These are phyloP conservation scores for Nasonovia ribisnigri DNA, from an alignment of 2,888 invertebrate species.

Conservation along the genomic window DNA sequence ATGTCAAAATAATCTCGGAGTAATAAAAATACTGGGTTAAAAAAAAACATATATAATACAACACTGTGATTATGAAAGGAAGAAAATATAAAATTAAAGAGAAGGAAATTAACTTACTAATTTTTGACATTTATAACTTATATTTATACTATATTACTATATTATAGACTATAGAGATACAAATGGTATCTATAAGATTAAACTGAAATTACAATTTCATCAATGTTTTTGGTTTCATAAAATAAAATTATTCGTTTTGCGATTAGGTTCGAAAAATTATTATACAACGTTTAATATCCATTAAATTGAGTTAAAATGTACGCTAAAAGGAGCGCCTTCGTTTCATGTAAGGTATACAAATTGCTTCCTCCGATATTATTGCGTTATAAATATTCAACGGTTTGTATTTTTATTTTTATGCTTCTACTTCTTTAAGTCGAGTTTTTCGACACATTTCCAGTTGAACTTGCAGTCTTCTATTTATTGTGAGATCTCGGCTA, in stretches of 20 bases:
- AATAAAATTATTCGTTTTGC: not conserved
- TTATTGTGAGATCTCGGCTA: not conserved
- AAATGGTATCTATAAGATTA: too few relatives aligned
- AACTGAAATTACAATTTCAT: not conserved
- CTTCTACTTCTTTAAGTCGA: not conserved
- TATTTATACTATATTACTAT: not conserved
- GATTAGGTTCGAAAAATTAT: not conserved
- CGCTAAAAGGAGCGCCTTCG: not conserved
- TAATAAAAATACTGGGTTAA: too few relatives aligned
- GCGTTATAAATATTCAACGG: not conserved
- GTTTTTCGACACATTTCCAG: not conserved
- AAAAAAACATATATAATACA: not conserved
- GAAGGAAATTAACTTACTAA: slow-evolving; percentile 13
- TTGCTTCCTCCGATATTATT: not conserved
- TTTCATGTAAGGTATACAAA: not conserved
- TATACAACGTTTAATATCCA: not conserved
- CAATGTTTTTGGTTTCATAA: not conserved
- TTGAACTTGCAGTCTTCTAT: not conserved
- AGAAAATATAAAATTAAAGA: not conserved
- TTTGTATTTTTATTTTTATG: not conserved
- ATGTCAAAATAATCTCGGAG: not conserved
- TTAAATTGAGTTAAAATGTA: not conserved
- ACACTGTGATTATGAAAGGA: not conserved
- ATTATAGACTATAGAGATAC: not conserved
- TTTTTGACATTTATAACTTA: slow-evolving; percentile 41